These are phyloP conservation scores for Candidula unifasciata DNA, from an alignment of 2,888 invertebrate genomes.

Conservation along the genomic window DNA sequence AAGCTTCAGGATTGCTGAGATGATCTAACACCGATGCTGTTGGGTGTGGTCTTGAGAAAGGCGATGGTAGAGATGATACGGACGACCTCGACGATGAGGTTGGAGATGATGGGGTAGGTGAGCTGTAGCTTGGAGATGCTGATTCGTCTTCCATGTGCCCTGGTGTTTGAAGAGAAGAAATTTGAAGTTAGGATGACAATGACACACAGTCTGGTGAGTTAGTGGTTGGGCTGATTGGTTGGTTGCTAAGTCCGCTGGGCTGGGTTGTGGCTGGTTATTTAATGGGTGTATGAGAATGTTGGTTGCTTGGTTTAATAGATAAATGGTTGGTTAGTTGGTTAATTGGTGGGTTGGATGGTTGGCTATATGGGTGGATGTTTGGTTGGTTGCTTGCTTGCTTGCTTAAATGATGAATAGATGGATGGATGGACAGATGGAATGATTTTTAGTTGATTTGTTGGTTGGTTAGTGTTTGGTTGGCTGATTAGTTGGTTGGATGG, in stretches of 20 bases:
- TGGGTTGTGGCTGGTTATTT: neutral
- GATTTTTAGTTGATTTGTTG: too few species aligned
- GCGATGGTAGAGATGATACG: constrained; percentile 9
- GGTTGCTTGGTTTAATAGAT: too few species aligned
- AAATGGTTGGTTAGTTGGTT: too few species aligned
- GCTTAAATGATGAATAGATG: too few species aligned
- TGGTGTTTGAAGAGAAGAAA: neutral
- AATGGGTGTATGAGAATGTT: too few species aligned
- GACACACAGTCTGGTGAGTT: neutral
- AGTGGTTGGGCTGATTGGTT: neutral
- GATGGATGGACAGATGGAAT: too few species aligned
- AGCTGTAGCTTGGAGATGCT: neutral
- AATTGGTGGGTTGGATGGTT: too few species aligned
- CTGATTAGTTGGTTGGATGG: too few species aligned
- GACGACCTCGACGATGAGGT: constrained; percentile 32
- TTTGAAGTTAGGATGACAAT: neutral
- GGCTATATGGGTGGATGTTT: too few species aligned
- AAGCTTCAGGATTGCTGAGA: neutral
- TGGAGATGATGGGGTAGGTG: neutral
- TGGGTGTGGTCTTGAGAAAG: constrained; percentile 9
- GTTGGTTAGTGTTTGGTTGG: too few species aligned
- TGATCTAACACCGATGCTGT: neutral
- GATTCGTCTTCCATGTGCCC: neutral
- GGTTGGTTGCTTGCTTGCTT: too few species aligned
- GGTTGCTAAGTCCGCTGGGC: neutral